phyloP scores from a whole-genome alignment of 1,140 invertebrate species.

The Brachystomella parvula region DNA sequence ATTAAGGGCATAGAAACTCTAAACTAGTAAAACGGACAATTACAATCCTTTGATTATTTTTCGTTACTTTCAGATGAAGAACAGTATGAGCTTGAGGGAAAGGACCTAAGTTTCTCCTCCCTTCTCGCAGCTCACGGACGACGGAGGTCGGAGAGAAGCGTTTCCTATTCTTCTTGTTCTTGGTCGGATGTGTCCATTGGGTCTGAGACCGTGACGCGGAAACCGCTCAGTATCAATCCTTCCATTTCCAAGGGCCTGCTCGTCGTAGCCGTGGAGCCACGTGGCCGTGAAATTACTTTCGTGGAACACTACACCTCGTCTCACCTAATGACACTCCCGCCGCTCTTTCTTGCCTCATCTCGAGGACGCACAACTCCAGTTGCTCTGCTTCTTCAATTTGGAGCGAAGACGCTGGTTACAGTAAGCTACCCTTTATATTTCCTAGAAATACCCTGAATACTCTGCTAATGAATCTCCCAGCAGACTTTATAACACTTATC shows the following conservation, averaged over 20 bases:
- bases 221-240: slow-evolving; percentile 41
- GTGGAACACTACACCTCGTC: slow-evolving; percentile 47
- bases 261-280: slow-evolving; percentile 31
- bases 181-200: slow-evolving; percentile 38
- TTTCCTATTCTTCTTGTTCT: slow-evolving; percentile 37
- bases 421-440: slow-evolving; percentile 34
- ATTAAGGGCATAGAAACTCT: not conserved
- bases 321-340: slow-evolving; percentile 49
- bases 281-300: slow-evolving; percentile 40
- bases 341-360: slow-evolving; percentile 50
- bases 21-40: not conserved
- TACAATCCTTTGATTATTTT: slow-evolving; percentile 16
- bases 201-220: slow-evolving; percentile 33
- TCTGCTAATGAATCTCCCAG: too few relatives aligned
- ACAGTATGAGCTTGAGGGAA: slow-evolving; percentile 41
- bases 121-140: slow-evolving; percentile 44
- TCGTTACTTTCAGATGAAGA: slow-evolving; percentile 30
- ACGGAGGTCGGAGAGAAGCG: slow-evolving; percentile 37
- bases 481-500: too few relatives aligned
- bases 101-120: slow-evolving; percentile 37
- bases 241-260: slow-evolving; percentile 35
- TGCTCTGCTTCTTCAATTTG: slow-evolving; percentile 50
- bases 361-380: slow-evolving; percentile 47
- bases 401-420: slow-evolving; percentile 46
- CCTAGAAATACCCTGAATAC: not conserved